These are phyloP conservation scores for Perca schrenkii DNA, from an alignment of 2,113 vertebrate species.

Conservation along the genomic window DNA sequence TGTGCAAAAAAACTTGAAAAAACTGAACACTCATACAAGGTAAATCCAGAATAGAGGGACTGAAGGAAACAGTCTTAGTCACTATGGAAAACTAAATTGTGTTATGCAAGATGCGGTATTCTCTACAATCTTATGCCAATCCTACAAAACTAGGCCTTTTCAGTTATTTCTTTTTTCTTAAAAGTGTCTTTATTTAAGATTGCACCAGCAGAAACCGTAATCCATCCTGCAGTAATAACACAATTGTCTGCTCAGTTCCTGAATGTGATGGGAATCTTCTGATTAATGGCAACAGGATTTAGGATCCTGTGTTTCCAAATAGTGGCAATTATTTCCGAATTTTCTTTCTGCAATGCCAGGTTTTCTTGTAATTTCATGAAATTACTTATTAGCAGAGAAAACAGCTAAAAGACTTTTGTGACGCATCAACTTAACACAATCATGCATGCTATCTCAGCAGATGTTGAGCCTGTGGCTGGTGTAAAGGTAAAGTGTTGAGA, in stretches of 20 bases:
- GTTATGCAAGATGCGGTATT: neutral
- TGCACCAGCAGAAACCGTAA: neutral
- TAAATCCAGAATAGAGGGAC: neutral
- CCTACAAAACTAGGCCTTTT: too few relatives aligned
- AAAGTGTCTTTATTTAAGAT: neutral
- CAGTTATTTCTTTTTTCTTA: neutral
- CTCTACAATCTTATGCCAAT: neutral
- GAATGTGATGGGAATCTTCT: neutral
- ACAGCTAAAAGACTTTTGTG: neutral
- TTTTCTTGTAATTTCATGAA: neutral
- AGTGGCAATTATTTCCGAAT: neutral
- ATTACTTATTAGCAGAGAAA: neutral
- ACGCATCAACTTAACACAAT: neutral
- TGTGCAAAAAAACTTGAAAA: neutral
- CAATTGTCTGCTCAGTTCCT: neutral
- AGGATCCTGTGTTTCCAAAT: neutral
- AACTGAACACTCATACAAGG: neutral
- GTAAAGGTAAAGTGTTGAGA: conserved; percentile 20
- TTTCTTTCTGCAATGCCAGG: neutral
- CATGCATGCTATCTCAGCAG: neutral
- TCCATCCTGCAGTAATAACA: neutral
- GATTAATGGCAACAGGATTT: conserved; percentile 6
- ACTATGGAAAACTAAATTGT: neutral
- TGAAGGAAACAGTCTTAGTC: neutral
- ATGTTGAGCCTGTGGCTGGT: neutral